Base-by-base conservation (phyloP, 2,113 vertebrate species). In the Burhinus oedicnemus region DNA sequence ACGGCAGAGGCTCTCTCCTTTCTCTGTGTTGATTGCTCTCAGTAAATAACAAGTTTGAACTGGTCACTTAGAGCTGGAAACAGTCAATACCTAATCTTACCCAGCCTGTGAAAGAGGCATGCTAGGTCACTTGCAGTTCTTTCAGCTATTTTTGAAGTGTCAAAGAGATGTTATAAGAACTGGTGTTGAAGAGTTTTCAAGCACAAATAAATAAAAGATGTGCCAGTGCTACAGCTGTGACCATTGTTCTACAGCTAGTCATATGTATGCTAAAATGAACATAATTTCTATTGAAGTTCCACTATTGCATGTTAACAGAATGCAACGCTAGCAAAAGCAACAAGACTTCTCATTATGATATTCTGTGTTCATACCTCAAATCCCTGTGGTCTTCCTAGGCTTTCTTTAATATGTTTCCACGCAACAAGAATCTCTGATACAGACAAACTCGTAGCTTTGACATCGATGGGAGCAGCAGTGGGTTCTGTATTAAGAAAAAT, bases 381-480 rank as follows among this genome's bases (percentile, higher is more conserved):
- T 98, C 99, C 99, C 97, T 98, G 98, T 10, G 99, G 99, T 98
- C 98, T 98, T 98, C 99, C 99, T 44, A 99, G 98, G 40, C 99
- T 99, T 65, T 99, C 99, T 95, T 98, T 98, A 61, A 98, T 98
- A 26, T 98, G 98, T 96, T 98, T 99, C 99, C 99, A 99, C 3
- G 96, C 98, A 93, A 99, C 98, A 91, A 99, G 98, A 81, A 99
- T 98, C 98, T 99, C 99, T 20, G 99, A 99, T 71, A 99, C 98
- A 88, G 99, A 99, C 93, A 99, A 83, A 91, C 98, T 98, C 9
- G 98, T 98, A 32, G 98, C 99, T 89, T 98, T 99, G 87, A 99
- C 98, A 89, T 99, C 99, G 8, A 98, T 97, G 15, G 99, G 99
- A 44, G 99, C 98, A 90, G 98, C 98, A 89, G 98, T 99, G 47